Evolutionary conservation across 2,113 vertebrate genomes (phyloP).

Genomic region (Zapus hudsonius): DNA sequence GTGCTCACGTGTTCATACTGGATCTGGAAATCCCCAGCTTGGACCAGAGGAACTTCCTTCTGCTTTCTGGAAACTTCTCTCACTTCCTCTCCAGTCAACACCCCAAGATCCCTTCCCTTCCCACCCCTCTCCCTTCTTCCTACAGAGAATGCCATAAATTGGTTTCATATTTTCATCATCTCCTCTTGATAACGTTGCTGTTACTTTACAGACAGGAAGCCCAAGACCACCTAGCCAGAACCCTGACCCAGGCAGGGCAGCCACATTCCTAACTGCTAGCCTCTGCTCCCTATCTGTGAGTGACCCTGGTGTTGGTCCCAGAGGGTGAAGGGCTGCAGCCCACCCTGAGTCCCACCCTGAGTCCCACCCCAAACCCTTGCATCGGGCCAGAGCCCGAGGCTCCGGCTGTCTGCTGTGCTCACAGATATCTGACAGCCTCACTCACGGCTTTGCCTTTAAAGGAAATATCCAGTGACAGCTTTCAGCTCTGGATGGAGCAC

Average conservation of each 20-base stretch:
- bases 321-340: background rate
- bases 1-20: background rate
- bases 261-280: background rate
- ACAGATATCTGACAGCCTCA: background rate
- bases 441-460: conserved; percentile 77
- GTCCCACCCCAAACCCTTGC: background rate
- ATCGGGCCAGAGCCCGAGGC: background rate
- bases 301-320: too few relatives aligned
- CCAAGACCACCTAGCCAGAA: background rate
- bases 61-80: background rate
- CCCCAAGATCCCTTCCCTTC: conserved; percentile 35
- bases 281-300: background rate
- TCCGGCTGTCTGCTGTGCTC: background rate
- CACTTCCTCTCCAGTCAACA: background rate
- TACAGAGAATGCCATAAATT: background rate
- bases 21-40: background rate
- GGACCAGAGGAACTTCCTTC: background rate
- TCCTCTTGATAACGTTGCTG: background rate
- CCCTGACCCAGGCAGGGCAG: background rate
- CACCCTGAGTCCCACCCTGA: background rate
- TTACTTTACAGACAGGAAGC: background rate
- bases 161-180: background rate
- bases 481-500: background rate
- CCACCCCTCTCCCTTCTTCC: background rate
- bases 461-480: conserved; percentile 46